phyloP scores from a whole-genome alignment of 1,140 invertebrate species.

The Anastrepha ludens region DNA sequence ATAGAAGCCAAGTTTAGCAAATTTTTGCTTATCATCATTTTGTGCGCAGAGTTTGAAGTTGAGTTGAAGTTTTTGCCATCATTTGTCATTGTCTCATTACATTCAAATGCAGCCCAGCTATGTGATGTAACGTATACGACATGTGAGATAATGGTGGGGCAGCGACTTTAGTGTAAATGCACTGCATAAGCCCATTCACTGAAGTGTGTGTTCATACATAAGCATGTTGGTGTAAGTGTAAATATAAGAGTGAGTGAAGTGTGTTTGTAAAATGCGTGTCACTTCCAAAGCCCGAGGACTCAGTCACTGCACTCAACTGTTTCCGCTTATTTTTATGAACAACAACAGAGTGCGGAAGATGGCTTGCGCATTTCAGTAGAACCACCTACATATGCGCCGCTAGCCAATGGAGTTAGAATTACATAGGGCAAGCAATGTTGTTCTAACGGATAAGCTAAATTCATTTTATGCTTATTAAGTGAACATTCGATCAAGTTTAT shows the following conservation, averaged over 20 bases:
- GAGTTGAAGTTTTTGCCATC: constrained; percentile 42
- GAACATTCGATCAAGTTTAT: not conserved
- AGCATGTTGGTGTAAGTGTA: not conserved
- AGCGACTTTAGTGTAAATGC: not conserved
- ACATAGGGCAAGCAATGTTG: not conserved
- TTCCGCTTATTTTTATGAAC: not conserved
- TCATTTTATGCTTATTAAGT: constrained; percentile 18
- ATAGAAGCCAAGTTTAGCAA: not conserved
- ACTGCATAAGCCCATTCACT: not conserved
- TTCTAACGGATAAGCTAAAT: not conserved
- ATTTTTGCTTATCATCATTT: constrained; percentile 49
- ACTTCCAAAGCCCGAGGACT: not conserved
- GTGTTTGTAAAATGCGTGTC: not conserved
- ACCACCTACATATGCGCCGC: not conserved
- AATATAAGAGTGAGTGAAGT: not conserved
- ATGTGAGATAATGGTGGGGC: not conserved
- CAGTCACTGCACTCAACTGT: not conserved
- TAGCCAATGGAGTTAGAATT: not conserved
- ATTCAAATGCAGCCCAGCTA: constrained; percentile 32
- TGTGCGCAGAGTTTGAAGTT: not conserved
- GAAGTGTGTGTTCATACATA: not conserved
- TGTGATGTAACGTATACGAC: not conserved
- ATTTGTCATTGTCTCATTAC: constrained; percentile 52
- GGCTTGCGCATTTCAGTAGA: not conserved
- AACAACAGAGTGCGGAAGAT: not conserved